Evolutionary conservation across 1,140 invertebrate species (phyloP).

Genomic region (Dendrolimus punctatus): DNA sequence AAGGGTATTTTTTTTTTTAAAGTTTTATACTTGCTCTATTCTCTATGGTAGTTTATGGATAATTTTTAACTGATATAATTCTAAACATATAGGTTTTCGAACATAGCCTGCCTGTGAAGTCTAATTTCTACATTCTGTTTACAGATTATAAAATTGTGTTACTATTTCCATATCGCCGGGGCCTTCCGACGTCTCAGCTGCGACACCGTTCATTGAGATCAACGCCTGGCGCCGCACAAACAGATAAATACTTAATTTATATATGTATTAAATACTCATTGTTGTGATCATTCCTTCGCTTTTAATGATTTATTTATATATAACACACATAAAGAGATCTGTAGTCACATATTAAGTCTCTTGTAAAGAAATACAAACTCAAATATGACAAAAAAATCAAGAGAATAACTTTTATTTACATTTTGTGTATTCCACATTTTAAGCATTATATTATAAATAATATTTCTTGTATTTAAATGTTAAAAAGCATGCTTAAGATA

Average conservation of each 20-base stretch:
- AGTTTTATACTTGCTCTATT: slow-evolving; percentile 10
- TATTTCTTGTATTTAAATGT: too few relatives aligned
- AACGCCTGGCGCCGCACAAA: slow-evolving; percentile 54
- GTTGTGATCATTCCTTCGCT: too few relatives aligned
- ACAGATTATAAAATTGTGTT: slow-evolving; percentile 47
- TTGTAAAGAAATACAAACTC: too few relatives aligned
- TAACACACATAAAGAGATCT: too few relatives aligned
- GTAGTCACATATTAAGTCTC: too few relatives aligned
- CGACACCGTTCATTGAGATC: slow-evolving; percentile 60
- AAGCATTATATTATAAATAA: too few relatives aligned
- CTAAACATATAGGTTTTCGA: slow-evolving; percentile 50
- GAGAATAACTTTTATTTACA: too few relatives aligned
- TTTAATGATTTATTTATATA: too few relatives aligned
- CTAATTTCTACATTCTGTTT: slow-evolving; percentile 41
- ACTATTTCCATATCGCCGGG: slow-evolving; percentile 54
- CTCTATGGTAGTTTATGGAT: not conserved
- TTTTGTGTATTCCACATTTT: too few relatives aligned
- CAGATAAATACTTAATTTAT: slow-evolving; percentile 34
- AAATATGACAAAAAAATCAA: too few relatives aligned
- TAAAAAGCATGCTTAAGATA: too few relatives aligned
- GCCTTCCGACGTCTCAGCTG: slow-evolving; percentile 46
- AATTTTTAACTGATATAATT: not conserved
- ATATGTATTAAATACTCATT: not conserved
- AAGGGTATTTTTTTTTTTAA: too few relatives aligned
- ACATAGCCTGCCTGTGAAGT: slow-evolving; percentile 54